Evolutionary conservation across 2,797 vertebrate species (phyloP).

Genomic region (Hylomyscus alleni): DNA sequence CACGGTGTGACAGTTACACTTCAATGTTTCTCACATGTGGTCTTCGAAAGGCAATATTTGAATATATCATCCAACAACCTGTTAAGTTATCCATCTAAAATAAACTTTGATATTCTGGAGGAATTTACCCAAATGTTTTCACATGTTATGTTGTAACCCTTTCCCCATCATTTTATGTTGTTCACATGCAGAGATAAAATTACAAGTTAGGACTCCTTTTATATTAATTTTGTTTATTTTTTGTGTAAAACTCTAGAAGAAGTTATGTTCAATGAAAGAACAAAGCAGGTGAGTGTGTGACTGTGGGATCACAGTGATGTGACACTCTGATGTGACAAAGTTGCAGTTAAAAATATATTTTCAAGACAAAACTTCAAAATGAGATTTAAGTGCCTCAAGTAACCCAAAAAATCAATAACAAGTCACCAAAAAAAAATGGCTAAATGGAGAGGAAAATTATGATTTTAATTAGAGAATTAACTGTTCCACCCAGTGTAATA

Average conservation of each 20-base stretch:
- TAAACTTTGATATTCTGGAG: conserved; percentile 35
- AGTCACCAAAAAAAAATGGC: neutral
- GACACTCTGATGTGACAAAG: neutral
- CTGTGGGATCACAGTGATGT: fast-evolving
- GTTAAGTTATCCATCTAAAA: conserved; percentile 34
- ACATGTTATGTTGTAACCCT: neutral
- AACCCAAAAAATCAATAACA: conserved; percentile 8
- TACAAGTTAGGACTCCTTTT: neutral
- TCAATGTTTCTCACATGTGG: neutral
- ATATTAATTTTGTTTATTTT: conserved; percentile 18
- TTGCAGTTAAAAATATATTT: neutral
- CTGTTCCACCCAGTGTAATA: neutral
- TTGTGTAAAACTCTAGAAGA: conserved; percentile 9
- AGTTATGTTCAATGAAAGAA: neutral
- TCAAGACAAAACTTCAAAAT: conserved; percentile 30
- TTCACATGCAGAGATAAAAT: neutral
- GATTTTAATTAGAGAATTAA: conserved; percentile 60
- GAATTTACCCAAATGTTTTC: neutral
- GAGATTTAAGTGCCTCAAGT: neutral
- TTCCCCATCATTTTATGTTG: neutral
- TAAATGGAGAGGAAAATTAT: neutral
- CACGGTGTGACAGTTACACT: neutral
- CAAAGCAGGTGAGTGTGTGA: fast-evolving
- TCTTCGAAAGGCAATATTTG: neutral
- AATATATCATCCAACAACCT: neutral